A percentile compares a stretch with the other conserved stretches of the same genome.
Evolutionary conservation across 1,140 invertebrate genomes (phyloP).

Genomic region (Calosoma granatense): DNA sequence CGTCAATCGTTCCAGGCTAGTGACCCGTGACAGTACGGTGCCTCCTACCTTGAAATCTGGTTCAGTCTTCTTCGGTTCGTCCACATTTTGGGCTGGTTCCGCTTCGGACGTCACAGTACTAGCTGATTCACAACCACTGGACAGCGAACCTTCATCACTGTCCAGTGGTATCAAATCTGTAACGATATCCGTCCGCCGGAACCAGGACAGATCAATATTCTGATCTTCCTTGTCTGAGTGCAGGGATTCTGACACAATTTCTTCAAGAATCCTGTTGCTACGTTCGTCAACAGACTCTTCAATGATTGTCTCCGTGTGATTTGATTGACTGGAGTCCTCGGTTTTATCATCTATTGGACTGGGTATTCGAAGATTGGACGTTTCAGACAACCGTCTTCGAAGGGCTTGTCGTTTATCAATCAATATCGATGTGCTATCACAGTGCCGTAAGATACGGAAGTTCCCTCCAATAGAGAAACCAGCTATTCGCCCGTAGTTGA

Average conservation of each 20-base stretch:
- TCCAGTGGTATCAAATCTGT: conserved; percentile 31
- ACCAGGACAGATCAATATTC: conserved; percentile 23
- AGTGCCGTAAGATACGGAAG: conserved; percentile 23
- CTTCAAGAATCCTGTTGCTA: conserved; percentile 25
- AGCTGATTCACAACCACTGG: conserved; percentile 67
- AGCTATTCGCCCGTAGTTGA: conserved; percentile 15
- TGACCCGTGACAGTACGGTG: conserved; percentile 24
- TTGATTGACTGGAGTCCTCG: conserved; percentile 1
- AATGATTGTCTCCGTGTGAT: conserved; percentile 5
- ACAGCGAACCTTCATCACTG: conserved; percentile 65
- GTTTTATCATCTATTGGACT: conserved; percentile 8
- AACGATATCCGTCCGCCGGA: conserved; percentile 20
- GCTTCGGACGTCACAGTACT: conserved; percentile 51
- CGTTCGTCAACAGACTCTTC: conserved; percentile 18
- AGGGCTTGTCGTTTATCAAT: conserved; percentile 19
- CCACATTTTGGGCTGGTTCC: conserved; percentile 3
- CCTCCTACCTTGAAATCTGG: conserved; percentile 31
- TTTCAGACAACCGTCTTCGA: conserved; percentile 11
- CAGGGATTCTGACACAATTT: conserved; percentile 22
- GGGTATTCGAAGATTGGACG: conserved; percentile 6
- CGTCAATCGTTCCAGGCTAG: conserved; percentile 22
- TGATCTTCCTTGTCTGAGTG: conserved; percentile 21
- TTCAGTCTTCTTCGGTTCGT: conserved; percentile 13
- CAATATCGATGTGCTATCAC: conserved; percentile 22
- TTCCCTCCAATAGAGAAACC: conserved; percentile 16